These are phyloP conservation scores for Psittacula cyanocephala DNA, from an alignment of 2,113 vertebrate genomes.

Conservation along the genomic window DNA sequence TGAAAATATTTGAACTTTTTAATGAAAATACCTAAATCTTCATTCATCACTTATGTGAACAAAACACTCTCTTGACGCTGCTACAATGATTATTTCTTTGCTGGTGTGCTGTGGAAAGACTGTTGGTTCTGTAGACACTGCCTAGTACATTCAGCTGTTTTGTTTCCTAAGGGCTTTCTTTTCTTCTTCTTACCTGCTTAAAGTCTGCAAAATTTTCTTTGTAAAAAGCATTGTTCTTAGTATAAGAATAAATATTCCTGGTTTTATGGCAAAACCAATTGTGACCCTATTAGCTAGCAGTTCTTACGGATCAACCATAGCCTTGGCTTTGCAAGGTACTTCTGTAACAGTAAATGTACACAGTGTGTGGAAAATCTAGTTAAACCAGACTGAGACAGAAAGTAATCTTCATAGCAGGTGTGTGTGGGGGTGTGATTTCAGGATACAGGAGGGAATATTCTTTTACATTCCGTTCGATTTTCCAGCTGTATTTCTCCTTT, in stretches of 20 bases:
- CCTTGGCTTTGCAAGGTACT: background rate
- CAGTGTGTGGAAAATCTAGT: background rate
- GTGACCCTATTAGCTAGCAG: background rate
- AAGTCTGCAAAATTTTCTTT: background rate
- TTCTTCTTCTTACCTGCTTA: background rate
- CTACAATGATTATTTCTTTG: background rate
- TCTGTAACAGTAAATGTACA: background rate
- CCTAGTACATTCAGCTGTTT: background rate
- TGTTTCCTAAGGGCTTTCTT: background rate
- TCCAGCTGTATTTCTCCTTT: background rate
- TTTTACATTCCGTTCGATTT: background rate
- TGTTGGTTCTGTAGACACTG: background rate
- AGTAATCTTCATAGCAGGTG: slow-evolving; percentile 5
- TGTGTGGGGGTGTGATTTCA: background rate
- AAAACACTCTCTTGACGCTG: background rate
- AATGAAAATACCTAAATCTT: background rate
- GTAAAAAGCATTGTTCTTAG: background rate
- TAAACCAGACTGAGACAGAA: background rate
- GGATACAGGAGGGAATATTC: background rate
- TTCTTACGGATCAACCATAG: background rate
- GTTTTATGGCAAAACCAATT: background rate
- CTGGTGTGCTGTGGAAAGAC: background rate
- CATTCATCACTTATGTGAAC: background rate
- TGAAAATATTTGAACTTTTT: background rate
- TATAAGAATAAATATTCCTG: background rate